phyloP scores from a whole-genome alignment of 2,797 vertebrate genomes.

The Micrastur ruficollis region DNA sequence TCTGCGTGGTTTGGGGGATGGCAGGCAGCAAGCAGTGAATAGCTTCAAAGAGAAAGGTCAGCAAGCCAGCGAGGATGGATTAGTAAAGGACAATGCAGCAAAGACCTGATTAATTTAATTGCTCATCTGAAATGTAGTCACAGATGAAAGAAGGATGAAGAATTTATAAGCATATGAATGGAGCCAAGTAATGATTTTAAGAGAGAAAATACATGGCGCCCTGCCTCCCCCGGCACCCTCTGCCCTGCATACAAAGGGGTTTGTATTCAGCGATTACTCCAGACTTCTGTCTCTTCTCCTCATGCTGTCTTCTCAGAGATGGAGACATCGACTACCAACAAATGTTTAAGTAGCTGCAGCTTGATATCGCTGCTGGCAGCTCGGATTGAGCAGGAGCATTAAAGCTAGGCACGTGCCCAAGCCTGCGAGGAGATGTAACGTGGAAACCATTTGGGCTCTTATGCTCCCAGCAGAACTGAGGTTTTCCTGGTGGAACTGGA shows the following conservation, averaged over 20 bases:
- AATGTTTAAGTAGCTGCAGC: not conserved
- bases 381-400: not conserved
- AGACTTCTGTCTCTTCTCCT: not conserved
- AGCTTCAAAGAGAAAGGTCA: conserved; percentile 48
- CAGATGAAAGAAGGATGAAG: conserved; percentile 41
- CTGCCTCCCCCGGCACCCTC: not conserved
- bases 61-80: not conserved
- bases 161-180: conserved; percentile 50
- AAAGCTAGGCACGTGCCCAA: not conserved
- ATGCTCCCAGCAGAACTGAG: not conserved
- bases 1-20: not conserved
- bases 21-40: not conserved
- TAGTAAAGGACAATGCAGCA: conserved; percentile 30
- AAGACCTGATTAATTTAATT: conserved; percentile 64
- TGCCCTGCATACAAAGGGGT: not conserved
- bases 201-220: not conserved
- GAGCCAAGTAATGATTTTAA: conserved; percentile 30
- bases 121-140: conserved; percentile 21
- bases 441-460: not conserved
- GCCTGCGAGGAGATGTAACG: not conserved
- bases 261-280: conserved; percentile 10
- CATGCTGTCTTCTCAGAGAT: not conserved
- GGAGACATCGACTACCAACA: not conserved
- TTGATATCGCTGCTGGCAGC: not conserved
- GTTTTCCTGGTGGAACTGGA: not conserved